phyloP scores from a whole-genome alignment of 2,113 vertebrate genomes.

The Apus apus region DNA sequence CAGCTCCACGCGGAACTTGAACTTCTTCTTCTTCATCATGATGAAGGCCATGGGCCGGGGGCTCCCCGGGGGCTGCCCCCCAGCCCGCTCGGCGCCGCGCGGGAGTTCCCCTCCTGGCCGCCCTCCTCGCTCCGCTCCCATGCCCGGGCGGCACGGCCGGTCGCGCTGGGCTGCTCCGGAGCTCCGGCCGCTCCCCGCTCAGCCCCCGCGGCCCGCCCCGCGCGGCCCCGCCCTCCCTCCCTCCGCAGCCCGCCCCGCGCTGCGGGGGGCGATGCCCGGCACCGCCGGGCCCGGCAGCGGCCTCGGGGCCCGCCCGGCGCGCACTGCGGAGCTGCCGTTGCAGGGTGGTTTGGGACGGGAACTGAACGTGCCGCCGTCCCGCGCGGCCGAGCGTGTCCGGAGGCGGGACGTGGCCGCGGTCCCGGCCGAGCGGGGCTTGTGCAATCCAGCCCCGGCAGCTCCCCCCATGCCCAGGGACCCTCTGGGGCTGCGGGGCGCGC shows the following conservation, averaged over 20 bases:
- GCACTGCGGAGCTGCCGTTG: rapidly evolving
- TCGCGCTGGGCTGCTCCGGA: background rate
- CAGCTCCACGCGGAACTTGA: slow-evolving; percentile 92
- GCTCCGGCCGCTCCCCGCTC: background rate
- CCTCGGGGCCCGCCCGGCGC: rapidly evolving
- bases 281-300: rapidly evolving
- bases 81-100: slow-evolving; percentile 18
- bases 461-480: background rate
- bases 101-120: background rate
- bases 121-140: background rate
- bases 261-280: background rate
- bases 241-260: background rate
- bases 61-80: background rate
- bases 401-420: background rate
- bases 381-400: rapidly evolving
- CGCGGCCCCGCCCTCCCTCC: slow-evolving; percentile 18
- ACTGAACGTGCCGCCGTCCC: background rate
- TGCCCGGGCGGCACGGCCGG: background rate
- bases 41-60: slow-evolving; percentile 82
- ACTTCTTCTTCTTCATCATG: slow-evolving; percentile 93
- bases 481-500: background rate
- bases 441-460: background rate
- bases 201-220: background rate
- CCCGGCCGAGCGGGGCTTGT: background rate
- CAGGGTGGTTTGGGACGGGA: rapidly evolving